Base-by-base conservation (phyloP, 1,140 invertebrate species). In the Lysiphlebus fabarum region DNA sequence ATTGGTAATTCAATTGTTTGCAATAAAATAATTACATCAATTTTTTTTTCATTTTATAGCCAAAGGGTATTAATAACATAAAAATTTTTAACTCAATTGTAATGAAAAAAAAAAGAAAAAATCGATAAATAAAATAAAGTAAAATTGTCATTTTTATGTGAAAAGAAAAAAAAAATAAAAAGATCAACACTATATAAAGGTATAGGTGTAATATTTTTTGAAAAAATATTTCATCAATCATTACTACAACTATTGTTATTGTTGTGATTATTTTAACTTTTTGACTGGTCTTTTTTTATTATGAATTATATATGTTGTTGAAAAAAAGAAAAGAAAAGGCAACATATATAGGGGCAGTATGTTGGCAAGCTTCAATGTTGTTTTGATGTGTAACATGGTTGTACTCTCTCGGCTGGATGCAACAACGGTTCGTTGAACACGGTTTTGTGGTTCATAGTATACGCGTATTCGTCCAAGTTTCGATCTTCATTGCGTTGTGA, bases 401-500 rank as follows among this genome's bases (percentile, higher is more conserved):
- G 17, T 26, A 1, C 17, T 26, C 17, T 26, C 58, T 62, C 43
- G 62, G 61, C 54, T 26, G 61, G 67, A 63, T 59, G 63, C 65
- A 67, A 65, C 63, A 65, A 69, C 62, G 65, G 64, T 69, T 67
- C 64, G 62, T 61, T 68, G 68, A 66, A 64, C 67, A 66, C 60
- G 68, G 58, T 51, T 51, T 51, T 36, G 49, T 51, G 49, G 62
- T 70, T 65, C 54, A 49, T 65, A 63, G 64, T 67, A 62, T 59
- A 44, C 58, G 59, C 55, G 63, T 59, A 26, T 36, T 62, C 37
- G 38, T 57, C 53, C 58, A 62, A 51, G 65, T 61, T 66, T 72
- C 68, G 70, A 70, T 71, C 68, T 67, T 66, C 67, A 59, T 51
- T 60, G 68, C 65, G 65, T 70, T 68, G 70, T 73, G 72, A 72